Conservation (phyloP, 35 echinoderm and acorn worm genomes). For the Eucidaris tribuloides region DNA sequence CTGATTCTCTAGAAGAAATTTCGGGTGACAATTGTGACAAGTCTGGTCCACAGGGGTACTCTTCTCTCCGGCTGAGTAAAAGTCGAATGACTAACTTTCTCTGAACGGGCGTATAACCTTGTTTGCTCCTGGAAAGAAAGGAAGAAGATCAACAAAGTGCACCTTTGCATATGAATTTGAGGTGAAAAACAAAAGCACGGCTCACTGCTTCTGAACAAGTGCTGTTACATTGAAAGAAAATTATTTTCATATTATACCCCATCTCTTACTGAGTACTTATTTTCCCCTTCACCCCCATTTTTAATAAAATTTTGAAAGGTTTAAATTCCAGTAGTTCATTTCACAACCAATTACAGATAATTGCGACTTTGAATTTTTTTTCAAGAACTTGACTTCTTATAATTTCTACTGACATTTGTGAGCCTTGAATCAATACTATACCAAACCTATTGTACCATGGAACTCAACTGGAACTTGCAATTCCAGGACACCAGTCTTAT, state of each 20-base stretch:
- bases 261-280: background rate
- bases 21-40: conserved; percentile 25
- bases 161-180: background rate
- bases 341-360: background rate
- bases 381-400: too few species aligned
- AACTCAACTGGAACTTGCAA: too few species aligned
- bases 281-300: background rate
- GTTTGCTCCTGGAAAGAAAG: conserved; percentile 28
- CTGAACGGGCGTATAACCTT: conserved; percentile 15
- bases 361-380: too few species aligned
- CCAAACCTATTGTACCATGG: too few species aligned
- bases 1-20: conserved; percentile 68
- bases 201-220: background rate
- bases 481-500: too few species aligned
- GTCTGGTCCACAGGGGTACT: conserved; percentile 45
- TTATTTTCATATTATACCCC: background rate
- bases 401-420: too few species aligned
- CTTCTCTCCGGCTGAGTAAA: conserved; percentile 19
- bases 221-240: background rate
- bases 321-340: background rate
- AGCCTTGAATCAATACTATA: too few species aligned
- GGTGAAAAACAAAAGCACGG: background rate
- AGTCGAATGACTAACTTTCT: background rate
- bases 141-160: background rate
- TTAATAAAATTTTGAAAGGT: background rate